phyloP scores from a whole-genome alignment of 2,888 invertebrate genomes.

The Liopterus haemorrhoidalis region DNA sequence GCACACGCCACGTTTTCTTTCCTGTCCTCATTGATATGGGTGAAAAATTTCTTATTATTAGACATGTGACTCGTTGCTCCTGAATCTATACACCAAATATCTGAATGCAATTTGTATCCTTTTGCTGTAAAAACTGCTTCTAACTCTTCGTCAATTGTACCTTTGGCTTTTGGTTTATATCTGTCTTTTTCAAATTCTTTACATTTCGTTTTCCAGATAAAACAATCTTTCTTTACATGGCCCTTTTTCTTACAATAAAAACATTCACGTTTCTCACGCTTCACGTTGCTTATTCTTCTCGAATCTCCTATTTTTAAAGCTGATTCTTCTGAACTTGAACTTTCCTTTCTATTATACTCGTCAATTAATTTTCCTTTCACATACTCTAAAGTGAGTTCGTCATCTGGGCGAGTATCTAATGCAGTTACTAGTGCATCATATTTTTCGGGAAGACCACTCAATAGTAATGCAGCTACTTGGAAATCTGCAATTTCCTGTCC shows the following conservation, averaged over 20 bases:
- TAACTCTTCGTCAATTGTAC: neutral
- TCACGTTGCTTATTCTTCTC: neutral
- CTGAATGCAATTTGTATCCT: neutral
- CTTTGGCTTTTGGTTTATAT: constrained; percentile 1
- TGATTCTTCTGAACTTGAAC: neutral
- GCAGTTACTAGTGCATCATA: constrained; percentile 1
- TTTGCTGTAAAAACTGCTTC: neutral
- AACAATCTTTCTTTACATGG: constrained; percentile 9
- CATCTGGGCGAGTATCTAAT: neutral
- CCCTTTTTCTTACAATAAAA: constrained; percentile 8
- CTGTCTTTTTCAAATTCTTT: neutral
- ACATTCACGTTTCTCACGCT: constrained; percentile 10
- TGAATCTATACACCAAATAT: constrained; percentile 2
- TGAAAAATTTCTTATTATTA: constrained; percentile 7
- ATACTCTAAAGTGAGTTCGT: constrained; percentile 1
- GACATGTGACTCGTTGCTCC: constrained; percentile 16
- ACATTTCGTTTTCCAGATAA: constrained; percentile 3
- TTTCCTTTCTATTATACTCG: neutral
- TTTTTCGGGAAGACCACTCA: neutral
- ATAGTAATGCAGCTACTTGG: constrained; percentile 9
- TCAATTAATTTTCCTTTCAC: constrained; percentile 4
- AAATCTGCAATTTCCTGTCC: constrained; percentile 11
- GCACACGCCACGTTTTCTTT: neutral
- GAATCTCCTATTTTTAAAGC: neutral
- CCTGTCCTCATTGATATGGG: too few species aligned